Conservation (phyloP, 2,797 vertebrate species). For the Mareca penelope region DNA sequence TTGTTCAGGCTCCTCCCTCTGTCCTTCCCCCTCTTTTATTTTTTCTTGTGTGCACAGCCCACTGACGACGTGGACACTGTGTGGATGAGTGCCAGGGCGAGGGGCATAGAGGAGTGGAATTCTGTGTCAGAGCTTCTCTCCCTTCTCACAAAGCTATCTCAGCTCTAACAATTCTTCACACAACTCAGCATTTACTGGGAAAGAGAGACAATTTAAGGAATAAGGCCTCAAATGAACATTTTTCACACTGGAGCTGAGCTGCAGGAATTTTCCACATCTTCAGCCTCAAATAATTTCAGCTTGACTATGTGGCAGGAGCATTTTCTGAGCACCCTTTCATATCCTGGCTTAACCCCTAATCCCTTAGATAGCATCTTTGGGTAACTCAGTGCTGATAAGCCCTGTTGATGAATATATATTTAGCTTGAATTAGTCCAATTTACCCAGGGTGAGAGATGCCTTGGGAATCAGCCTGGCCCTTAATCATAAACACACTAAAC, state of each 20-base stretch:
- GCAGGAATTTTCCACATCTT: background rate
- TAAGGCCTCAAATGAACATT: background rate
- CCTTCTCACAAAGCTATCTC: background rate
- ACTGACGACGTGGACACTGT: constrained; percentile 39
- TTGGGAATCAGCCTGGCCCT: background rate
- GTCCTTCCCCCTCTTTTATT: background rate
- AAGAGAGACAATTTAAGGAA: background rate
- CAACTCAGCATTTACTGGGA: background rate
- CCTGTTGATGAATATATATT: background rate
- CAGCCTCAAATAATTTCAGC: background rate
- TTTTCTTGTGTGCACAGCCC: background rate
- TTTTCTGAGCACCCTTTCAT: background rate
- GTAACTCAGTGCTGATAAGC: background rate
- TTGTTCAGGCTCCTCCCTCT: constrained; percentile 11
- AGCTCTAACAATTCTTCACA: background rate
- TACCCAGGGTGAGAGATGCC: background rate
- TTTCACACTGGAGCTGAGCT: background rate
- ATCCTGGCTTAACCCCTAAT: background rate
- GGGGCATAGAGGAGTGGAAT: background rate
- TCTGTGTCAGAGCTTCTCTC: background rate
- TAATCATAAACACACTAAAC: background rate
- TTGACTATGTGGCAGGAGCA: background rate
- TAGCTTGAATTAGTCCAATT: background rate
- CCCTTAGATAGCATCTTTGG: background rate
- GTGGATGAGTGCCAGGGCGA: background rate